Evolutionary conservation across 2,113 vertebrate species (phyloP), one percentile per base, ranked within the genome.

Genomic region (Equus quagga): DNA sequence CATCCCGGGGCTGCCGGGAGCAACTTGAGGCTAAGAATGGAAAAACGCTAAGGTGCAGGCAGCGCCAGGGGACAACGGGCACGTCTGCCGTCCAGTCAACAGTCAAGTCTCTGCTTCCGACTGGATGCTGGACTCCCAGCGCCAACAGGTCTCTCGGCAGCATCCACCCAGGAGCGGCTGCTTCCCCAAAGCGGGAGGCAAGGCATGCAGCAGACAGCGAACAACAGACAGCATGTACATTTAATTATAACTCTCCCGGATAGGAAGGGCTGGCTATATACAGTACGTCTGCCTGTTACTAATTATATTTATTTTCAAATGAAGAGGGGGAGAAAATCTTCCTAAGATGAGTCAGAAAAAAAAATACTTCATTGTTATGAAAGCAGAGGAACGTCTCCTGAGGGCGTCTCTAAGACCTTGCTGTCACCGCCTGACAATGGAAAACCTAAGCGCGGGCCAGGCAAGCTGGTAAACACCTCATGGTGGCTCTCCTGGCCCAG

Each of bases 401-500:
- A 97, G 98, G 98, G 96, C 97, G 94, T 97, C 98, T 96, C 97
- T 98, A 99, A 98, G 94, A 98, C 96, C 96, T 98, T 97, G 90
- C 97, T 96, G 98, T 98, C 98, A 98, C 89, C 89, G 96, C 98
- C 98, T 98, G 98, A 99, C 99, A 99, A 98, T 98, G 99, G 98
- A 98, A 99, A 99, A 98, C 97, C 98, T 98, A 92, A 97, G 65
- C 90, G 84, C 98, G 97, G 98, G 98, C 98, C 98, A 97, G 97
- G 98, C 98, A 93, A 82, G 98, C 97, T 97, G 98, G 98, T 98
- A 98, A 99, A 99, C 99, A 98, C 98, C 98, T 98, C 98, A 98
- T 96, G 98, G 98, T 98, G 98, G 98, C 98, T 98, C 97, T 99
- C 99, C 99, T 93, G 99, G 99, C 98, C 97, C 97, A 97, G 98